Evolutionary conservation across 2,888 invertebrate species (phyloP).

Genomic region (Agrotis segetum): DNA sequence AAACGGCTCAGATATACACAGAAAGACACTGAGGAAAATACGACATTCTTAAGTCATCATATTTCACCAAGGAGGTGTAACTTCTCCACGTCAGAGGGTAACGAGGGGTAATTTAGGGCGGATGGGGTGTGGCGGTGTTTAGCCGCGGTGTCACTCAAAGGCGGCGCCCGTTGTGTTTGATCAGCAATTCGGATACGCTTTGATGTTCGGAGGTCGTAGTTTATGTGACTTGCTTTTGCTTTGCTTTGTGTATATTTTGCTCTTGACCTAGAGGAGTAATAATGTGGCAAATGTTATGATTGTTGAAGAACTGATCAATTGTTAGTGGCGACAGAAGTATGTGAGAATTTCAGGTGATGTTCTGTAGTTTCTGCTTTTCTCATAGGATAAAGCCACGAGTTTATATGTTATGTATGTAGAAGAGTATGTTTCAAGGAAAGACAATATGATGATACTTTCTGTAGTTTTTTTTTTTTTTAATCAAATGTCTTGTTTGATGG

Average conservation of each 20-base stretch:
- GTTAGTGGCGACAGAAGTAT: too few species aligned
- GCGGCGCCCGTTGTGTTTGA: slow-evolving; percentile 27
- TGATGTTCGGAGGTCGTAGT: background rate
- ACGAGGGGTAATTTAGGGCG: slow-evolving; percentile 37
- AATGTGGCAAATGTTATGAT: too few species aligned
- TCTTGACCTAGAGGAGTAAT: background rate
- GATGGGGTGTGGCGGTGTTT: slow-evolving; percentile 34
- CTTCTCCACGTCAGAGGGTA: background rate
- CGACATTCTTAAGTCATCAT: background rate
- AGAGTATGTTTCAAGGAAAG: too few species aligned
- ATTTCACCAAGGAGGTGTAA: background rate
- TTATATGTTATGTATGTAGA: too few species aligned
- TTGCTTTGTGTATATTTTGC: background rate
- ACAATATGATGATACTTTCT: too few species aligned
- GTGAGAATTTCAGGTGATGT: too few species aligned
- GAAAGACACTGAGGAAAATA: background rate
- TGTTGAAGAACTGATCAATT: too few species aligned
- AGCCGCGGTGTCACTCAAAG: slow-evolving; percentile 29
- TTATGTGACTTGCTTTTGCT: background rate
- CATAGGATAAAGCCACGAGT: too few species aligned
- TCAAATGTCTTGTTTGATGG: too few species aligned
- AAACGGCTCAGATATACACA: background rate
- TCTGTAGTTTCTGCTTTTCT: too few species aligned
- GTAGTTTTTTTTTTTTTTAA: too few species aligned
- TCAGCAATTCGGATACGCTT: slow-evolving; percentile 10